Evolutionary conservation across 2,113 vertebrate species (phyloP).

Genomic region (Fulmarus glacialis): DNA sequence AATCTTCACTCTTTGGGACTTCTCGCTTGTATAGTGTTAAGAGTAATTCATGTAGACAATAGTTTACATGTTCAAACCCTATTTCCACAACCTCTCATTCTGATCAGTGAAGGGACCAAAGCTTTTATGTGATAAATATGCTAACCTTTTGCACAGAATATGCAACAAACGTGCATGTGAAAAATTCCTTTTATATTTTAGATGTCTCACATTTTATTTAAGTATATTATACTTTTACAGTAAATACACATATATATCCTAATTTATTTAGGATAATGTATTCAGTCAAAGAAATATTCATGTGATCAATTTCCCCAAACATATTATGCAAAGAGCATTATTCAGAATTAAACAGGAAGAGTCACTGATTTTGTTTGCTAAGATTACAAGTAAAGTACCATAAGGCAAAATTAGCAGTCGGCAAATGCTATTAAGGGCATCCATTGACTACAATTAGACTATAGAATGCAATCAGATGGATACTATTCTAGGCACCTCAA

Average conservation of each 20-base stretch:
- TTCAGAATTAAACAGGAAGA: slow-evolving; percentile 40
- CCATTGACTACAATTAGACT: not conserved
- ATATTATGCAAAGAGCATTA: not conserved
- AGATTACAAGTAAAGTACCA: slow-evolving; percentile 8
- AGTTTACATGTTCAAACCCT: not conserved
- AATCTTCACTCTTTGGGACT: not conserved
- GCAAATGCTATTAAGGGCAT: slow-evolving; percentile 20
- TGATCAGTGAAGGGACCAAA: not conserved
- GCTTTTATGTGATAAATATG: not conserved
- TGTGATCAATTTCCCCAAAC: not conserved
- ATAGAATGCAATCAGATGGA: slow-evolving; percentile 8
- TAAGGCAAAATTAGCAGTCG: slow-evolving; percentile 35
- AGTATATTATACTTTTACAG: not conserved
- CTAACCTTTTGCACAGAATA: not conserved
- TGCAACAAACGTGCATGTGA: not conserved
- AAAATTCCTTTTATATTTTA: not conserved
- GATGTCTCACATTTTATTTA: not conserved
- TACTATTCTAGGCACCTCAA: slow-evolving; percentile 7
- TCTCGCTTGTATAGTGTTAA: not conserved
- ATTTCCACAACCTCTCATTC: not conserved
- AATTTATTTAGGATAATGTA: not conserved
- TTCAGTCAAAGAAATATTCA: not conserved
- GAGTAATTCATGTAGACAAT: not conserved
- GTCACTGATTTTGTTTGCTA: slow-evolving; percentile 41
- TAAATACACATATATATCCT: not conserved